These are phyloP conservation scores for Drosophila limbata DNA, from an alignment of 2,888 invertebrate genomes.

Conservation along the genomic window DNA sequence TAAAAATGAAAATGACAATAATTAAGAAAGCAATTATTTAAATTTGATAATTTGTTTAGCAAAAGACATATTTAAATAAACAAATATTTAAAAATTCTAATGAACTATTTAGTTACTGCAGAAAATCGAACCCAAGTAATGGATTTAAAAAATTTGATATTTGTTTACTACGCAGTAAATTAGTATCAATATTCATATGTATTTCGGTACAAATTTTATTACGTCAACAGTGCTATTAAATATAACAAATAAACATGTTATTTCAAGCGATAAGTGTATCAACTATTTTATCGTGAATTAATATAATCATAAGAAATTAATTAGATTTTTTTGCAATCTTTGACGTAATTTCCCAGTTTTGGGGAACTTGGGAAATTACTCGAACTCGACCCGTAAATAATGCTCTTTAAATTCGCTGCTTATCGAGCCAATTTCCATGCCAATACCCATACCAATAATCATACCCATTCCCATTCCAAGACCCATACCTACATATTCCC, in stretches of 20 bases:
- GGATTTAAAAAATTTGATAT: background rate
- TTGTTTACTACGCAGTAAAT: background rate
- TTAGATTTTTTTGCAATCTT: background rate
- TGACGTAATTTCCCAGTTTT: conserved; percentile 3
- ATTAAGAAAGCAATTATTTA: too few species aligned
- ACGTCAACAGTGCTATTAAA: background rate
- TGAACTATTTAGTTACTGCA: too few species aligned
- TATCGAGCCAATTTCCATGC: conserved; percentile 36
- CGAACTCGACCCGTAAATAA: conserved; percentile 14
- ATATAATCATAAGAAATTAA: background rate
- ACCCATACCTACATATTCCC: background rate
- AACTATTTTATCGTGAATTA: background rate
- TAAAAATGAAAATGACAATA: background rate
- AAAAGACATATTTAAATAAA: too few species aligned
- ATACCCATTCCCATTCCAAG: too few species aligned
- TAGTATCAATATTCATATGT: background rate
- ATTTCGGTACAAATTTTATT: background rate
- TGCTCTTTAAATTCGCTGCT: conserved; percentile 29
- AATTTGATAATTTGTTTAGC: too few species aligned
- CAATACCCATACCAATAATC: too few species aligned
- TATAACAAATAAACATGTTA: background rate
- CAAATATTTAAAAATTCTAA: too few species aligned
- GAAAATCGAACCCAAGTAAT: too few species aligned
- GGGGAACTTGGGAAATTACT: conserved; percentile 2
- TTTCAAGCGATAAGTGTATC: background rate